Conservation (phyloP, 1,140 invertebrate genomes). For the Pollicipes pollicipes region DNA sequence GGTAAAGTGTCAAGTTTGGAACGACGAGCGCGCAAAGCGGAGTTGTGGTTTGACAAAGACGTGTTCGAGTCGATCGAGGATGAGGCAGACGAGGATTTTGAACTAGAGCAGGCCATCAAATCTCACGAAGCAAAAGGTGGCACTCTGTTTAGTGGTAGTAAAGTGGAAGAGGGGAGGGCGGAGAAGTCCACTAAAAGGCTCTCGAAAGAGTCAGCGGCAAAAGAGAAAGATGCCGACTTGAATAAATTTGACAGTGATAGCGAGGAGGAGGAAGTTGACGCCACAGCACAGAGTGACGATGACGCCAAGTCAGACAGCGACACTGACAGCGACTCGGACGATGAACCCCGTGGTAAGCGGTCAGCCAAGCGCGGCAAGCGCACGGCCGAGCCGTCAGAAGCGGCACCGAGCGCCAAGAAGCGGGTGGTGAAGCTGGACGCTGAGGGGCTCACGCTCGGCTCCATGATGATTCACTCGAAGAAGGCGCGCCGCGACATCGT, state of each 20-base stretch:
- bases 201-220: slow-evolving; percentile 9
- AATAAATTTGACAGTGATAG: slow-evolving; percentile 16
- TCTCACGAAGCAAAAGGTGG: slow-evolving; percentile 10
- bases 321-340: slow-evolving; percentile 15
- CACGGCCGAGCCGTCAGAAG: slow-evolving; percentile 5
- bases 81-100: slow-evolving; percentile 67
- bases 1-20: not conserved
- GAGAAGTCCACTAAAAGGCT: slow-evolving; percentile 11
- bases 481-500: slow-evolving; percentile 68
- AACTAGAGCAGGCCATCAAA: slow-evolving; percentile 36
- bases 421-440: slow-evolving; percentile 50
- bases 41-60: slow-evolving; percentile 31
- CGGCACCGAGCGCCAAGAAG: slow-evolving; percentile 14
- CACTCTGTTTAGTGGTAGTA: slow-evolving; percentile 2
- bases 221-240: slow-evolving; percentile 22
- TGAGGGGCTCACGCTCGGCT: slow-evolving; percentile 70
- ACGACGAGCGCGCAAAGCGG: not conserved
- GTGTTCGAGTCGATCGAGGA: slow-evolving; percentile 61
- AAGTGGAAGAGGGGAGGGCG: slow-evolving; percentile 10
- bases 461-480: slow-evolving; percentile 62
- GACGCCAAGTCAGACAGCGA: slow-evolving; percentile 20
- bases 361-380: slow-evolving; percentile 18
- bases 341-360: slow-evolving; percentile 13
- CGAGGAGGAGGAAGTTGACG: slow-evolving; percentile 38
- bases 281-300: slow-evolving; percentile 30